These are phyloP conservation scores for Boleophthalmus pectinirostris DNA, from an alignment of 2,113 vertebrate species.

Conservation along the genomic window DNA sequence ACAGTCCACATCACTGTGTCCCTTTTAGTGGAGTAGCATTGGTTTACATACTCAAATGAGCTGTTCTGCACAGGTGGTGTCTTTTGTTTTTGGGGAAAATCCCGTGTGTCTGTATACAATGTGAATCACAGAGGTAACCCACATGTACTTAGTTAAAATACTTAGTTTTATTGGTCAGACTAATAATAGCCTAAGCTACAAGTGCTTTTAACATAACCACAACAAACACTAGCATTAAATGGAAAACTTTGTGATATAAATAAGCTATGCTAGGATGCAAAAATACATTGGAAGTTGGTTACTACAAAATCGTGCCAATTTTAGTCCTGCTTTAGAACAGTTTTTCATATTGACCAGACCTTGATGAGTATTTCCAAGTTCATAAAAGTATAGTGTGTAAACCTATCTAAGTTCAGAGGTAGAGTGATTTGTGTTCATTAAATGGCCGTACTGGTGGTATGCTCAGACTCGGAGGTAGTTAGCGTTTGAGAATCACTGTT, in stretches of 20 bases:
- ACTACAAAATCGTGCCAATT: background rate
- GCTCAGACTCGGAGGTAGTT: background rate
- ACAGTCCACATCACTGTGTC: background rate
- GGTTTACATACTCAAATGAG: background rate
- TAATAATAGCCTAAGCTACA: constrained; percentile 10
- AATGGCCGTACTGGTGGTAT: background rate
- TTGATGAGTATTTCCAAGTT: no score
- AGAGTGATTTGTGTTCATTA: background rate
- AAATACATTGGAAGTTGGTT: background rate
- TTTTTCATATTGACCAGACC: background rate
- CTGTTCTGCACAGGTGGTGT: background rate
- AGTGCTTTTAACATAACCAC: constrained; percentile 10
- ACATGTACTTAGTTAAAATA: background rate
- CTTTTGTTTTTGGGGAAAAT: background rate
- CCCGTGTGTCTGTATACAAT: background rate
- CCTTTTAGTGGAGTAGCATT: background rate
- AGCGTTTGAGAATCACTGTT: background rate
- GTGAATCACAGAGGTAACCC: background rate
- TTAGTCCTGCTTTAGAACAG: background rate
- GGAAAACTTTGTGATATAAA: no score
- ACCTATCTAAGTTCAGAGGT: background rate
- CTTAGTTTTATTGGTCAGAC: background rate
- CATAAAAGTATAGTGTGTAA: no score
- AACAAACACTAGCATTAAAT: background rate
- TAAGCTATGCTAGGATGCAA: no score